phyloP scores from a whole-genome alignment of 2,113 vertebrate genomes.

The Chamaetylas fuelleborni region DNA sequence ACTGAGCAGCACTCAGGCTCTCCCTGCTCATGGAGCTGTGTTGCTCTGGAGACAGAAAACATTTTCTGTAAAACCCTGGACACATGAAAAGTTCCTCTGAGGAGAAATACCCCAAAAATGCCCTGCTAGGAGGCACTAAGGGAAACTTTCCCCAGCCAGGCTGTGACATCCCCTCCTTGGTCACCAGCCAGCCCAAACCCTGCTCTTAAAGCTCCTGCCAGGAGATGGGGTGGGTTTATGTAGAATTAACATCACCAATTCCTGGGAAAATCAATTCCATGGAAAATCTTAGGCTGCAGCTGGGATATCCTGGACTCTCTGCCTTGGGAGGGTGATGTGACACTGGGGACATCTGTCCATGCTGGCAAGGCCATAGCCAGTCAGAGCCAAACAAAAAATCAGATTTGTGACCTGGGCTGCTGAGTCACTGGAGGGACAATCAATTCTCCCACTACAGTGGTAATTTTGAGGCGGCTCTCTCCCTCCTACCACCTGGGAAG shows the following conservation, averaged over 20 bases:
- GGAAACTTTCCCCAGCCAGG: neutral
- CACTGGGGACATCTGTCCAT: neutral
- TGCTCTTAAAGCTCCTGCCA: neutral
- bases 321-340: neutral
- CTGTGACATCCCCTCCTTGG: neutral
- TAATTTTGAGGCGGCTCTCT: neutral
- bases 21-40: neutral
- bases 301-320: neutral
- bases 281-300: neutral
- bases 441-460: neutral
- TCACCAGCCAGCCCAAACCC: neutral
- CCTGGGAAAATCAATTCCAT: neutral
- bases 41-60: constrained; percentile 19
- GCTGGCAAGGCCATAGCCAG: neutral
- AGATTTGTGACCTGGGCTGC: neutral
- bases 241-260: neutral
- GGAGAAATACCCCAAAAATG: neutral
- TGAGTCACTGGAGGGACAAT: neutral
- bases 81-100: neutral
- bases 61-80: neutral
- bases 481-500: neutral
- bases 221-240: neutral
- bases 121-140: neutral
- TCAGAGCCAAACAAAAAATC: neutral
- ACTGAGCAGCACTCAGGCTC: accelerated